These are phyloP conservation scores for Acyrthosiphon pisum DNA, from an alignment of 1,140 invertebrate genomes.

Conservation along the genomic window DNA sequence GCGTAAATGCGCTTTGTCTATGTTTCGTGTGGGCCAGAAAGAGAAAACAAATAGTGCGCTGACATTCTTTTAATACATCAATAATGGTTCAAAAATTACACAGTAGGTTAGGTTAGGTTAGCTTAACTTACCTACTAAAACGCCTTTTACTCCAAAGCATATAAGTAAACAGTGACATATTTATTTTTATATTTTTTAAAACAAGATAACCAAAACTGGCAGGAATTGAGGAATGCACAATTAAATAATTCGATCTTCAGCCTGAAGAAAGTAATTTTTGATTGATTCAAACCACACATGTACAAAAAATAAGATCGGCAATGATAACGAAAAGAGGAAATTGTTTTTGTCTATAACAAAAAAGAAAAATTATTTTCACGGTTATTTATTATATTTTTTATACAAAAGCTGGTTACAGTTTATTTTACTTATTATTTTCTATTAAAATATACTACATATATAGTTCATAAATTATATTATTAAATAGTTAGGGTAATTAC, in stretches of 20 bases:
- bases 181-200: not conserved
- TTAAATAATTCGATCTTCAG: not conserved
- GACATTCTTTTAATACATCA: not conserved
- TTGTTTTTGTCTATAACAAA: not conserved
- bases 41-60: too few species aligned
- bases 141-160: not conserved
- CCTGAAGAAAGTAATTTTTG: not conserved
- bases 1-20: too few species aligned
- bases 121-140: not conserved
- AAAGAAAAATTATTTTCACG: not conserved
- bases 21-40: too few species aligned
- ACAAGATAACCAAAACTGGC: not conserved
- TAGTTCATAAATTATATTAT: not conserved
- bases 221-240: not conserved
- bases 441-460: not conserved
- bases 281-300: not conserved
- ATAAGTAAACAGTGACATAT: not conserved
- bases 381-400: not conserved
- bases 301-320: not conserved
- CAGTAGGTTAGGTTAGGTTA: too few species aligned
- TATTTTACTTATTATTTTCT: not conserved
- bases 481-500: not conserved
- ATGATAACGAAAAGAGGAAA: not conserved
- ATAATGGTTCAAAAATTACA: not conserved
- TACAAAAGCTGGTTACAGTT: not conserved